Evolutionary conservation across 2,888 invertebrate genomes (phyloP), one percentile per base, ranked within the genome.

Genomic region (Lottia scabra): DNA sequence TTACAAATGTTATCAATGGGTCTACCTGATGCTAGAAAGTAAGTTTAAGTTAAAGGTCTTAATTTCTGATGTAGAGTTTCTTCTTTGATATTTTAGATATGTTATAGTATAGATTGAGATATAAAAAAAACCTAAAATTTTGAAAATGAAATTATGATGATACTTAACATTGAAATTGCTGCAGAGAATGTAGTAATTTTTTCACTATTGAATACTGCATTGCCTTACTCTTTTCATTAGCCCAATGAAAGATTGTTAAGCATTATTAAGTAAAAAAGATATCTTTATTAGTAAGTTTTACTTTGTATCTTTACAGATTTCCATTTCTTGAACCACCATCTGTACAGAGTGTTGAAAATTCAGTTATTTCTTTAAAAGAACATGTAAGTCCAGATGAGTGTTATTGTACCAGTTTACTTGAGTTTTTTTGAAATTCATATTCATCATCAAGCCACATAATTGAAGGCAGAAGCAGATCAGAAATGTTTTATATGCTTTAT

Each of bases 251-350:
- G 30, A 5, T 1, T 10, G 38, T 38, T 8, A 38, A 38, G 38
- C 38, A 8, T 38, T 38, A 38, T n/a, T n/a, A n/a, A n/a, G n/a
- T n/a, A n/a, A n/a, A n/a, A n/a, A n/a, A n/a, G 10, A 38, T 38
- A 38, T 38, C 38, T 38, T 38, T 10, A 10, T 38, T 38, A 8
- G 38, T 38, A 38, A 38, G 38, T 6, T 4, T 38, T 10, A 8
- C 8, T 30, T 38, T 38, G 38, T 38, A 56, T 66, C 43, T 65
- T 71, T 75, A 71, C 72, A 89, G 89, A 81, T 99, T 99, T 90
- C 98, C 98, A 0, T 99, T 98, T 87, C 92, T 99, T 71, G 98
- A 99, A 89, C 92, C 95, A n/a, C 99, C 99, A 0, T 93, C 94
- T 0, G 91, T 92, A 13, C 94, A 94, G 63, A 94, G 94, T 63